These are phyloP conservation scores for Amphipoea oculea DNA, from an alignment of 2,888 invertebrate species.

Conservation along the genomic window DNA sequence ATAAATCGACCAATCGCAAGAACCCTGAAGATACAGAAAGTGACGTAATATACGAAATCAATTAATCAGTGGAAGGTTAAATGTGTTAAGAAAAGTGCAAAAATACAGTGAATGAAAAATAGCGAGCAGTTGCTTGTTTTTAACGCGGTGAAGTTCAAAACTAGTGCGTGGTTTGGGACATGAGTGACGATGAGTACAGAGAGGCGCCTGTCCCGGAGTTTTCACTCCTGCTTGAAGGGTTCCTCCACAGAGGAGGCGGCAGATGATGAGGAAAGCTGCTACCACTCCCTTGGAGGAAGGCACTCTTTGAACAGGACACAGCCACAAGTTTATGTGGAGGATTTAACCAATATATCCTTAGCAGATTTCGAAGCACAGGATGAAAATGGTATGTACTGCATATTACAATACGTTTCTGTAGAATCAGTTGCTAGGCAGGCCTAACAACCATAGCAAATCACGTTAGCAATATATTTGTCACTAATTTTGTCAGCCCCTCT, in stretches of 20 bases:
- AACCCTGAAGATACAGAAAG: conserved; percentile 45
- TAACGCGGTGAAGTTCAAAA: conserved; percentile 69
- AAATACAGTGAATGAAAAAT: conserved; percentile 63
- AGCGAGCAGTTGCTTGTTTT: conserved; percentile 53
- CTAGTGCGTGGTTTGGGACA: conserved; percentile 78
- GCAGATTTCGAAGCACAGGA: conserved; percentile 87
- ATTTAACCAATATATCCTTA: conserved; percentile 84
- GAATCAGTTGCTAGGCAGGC: background rate
- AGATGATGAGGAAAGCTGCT: conserved; percentile 87
- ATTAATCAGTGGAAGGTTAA: conserved; percentile 46
- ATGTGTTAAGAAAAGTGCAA: conserved; percentile 54
- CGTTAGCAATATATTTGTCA: background rate
- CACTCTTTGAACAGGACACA: conserved; percentile 82
- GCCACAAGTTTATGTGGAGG: conserved; percentile 87
- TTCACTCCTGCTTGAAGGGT: conserved; percentile 93
- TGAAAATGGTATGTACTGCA: conserved; percentile 83
- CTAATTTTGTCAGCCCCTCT: background rate
- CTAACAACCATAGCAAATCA: background rate
- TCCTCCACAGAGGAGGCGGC: conserved; percentile 89
- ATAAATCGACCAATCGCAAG: conserved; percentile 53
- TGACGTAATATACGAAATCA: conserved; percentile 57
- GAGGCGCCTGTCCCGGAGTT: conserved; percentile 92
- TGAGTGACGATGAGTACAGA: conserved; percentile 89
- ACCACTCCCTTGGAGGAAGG: conserved; percentile 87
- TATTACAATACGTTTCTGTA: background rate